Conservation (phyloP, 2,113 vertebrate genomes). For the Eonycteris spelaea region DNA sequence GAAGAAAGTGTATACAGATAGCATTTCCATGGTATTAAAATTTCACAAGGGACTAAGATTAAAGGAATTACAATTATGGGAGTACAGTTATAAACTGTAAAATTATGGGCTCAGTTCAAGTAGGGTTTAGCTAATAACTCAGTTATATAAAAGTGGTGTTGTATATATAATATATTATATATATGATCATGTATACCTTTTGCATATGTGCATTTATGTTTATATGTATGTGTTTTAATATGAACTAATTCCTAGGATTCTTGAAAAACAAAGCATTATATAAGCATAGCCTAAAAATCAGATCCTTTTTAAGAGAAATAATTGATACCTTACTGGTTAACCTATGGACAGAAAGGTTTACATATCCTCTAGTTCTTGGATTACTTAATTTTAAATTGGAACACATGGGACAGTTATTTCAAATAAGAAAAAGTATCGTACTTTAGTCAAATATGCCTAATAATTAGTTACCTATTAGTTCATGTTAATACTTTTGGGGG, state of each 20-base stretch:
- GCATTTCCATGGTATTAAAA: not conserved
- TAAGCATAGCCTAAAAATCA: not conserved
- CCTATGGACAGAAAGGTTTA: not conserved
- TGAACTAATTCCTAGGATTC: not conserved
- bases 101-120: not conserved
- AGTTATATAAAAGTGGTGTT: not conserved
- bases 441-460: not conserved
- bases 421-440: not conserved
- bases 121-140: not conserved
- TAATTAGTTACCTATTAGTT: slow-evolving; percentile 4
- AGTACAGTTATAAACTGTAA: not conserved
- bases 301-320: not conserved
- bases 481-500: not conserved
- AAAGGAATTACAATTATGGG: no score
- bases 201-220: not conserved
- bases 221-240: not conserved
- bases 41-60: not conserved
- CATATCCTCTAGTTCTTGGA: not conserved
- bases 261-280: not conserved
- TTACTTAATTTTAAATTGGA: not conserved
- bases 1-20: not conserved
- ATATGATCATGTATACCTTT: not conserved
- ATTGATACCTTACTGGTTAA: not conserved
- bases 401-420: not conserved
- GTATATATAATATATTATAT: no score